These are phyloP conservation scores for Halcyon malimbica DNA, from an alignment of 2,113 vertebrate genomes.

Conservation along the genomic window DNA sequence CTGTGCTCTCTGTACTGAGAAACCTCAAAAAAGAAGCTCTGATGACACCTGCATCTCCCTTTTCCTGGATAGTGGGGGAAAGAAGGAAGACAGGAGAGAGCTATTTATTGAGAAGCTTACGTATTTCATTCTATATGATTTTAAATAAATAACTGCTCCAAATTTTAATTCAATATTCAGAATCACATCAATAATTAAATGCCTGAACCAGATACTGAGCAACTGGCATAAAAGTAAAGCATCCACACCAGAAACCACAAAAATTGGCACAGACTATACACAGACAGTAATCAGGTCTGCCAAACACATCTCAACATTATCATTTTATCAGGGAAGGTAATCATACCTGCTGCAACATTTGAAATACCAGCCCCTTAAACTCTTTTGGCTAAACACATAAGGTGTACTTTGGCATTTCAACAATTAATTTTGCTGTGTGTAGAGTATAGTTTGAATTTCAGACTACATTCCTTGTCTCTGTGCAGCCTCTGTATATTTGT, in stretches of 20 bases:
- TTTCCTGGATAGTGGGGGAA: not conserved
- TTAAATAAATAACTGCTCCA: not conserved
- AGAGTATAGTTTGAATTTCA: not conserved
- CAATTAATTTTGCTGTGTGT: not conserved
- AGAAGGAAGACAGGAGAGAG: not conserved
- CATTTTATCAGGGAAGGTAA: not conserved
- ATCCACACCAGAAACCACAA: not conserved
- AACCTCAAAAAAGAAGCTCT: not conserved
- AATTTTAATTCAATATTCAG: not conserved
- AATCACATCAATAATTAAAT: not conserved
- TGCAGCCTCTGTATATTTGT: not conserved
- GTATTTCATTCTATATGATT: not conserved
- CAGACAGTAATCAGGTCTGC: slow-evolving; percentile 3
- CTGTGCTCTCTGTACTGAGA: not conserved
- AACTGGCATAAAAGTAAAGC: not conserved
- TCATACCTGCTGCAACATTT: not conserved
- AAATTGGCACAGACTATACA: not conserved
- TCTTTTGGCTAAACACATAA: not conserved
- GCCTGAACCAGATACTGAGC: not conserved
- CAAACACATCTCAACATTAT: not conserved
- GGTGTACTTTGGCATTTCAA: not conserved
- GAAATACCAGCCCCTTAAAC: not conserved
- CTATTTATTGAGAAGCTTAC: not conserved
- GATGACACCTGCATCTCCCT: not conserved
- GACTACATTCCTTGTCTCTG: not conserved